These are phyloP conservation scores for Hydractinia echinata DNA, from an alignment of 30 jellyfish, hydroid and myxozoan species.

Conservation along the genomic window DNA sequence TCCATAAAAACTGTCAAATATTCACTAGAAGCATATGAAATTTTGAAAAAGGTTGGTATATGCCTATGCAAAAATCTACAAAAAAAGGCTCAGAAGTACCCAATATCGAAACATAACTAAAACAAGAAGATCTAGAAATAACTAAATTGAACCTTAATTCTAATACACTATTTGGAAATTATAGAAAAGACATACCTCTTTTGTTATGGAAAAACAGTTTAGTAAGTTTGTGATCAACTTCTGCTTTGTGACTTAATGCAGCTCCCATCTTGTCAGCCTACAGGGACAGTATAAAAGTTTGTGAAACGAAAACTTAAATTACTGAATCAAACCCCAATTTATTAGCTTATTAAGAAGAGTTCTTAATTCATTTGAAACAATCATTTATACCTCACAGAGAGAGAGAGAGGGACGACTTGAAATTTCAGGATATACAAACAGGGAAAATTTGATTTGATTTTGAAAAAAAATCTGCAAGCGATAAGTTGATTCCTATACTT, in stretches of 20 bases:
- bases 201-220: constrained; percentile 53
- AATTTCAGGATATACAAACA: no score
- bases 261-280: constrained; percentile 57
- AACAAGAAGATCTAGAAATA: background rate
- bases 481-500: no score
- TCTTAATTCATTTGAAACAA: no score
- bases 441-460: no score
- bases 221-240: constrained; percentile 71
- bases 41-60: background rate
- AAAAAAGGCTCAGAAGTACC: background rate
- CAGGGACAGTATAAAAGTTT: background rate
- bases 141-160: background rate
- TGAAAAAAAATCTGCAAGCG: no score
- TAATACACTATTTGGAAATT: background rate
- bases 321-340: no score
- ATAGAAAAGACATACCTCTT: constrained; percentile 9
- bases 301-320: no score
- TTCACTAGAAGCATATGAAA: no score
- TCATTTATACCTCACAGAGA: no score
- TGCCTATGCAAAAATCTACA: background rate
- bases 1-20: no score
- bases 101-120: background rate
- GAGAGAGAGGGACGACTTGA: no score
- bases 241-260: constrained; percentile 69
- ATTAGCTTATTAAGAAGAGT: no score